These are phyloP conservation scores for Gambusia holbrooki DNA, from an alignment of 2,113 vertebrate genomes.

Conservation along the genomic window DNA sequence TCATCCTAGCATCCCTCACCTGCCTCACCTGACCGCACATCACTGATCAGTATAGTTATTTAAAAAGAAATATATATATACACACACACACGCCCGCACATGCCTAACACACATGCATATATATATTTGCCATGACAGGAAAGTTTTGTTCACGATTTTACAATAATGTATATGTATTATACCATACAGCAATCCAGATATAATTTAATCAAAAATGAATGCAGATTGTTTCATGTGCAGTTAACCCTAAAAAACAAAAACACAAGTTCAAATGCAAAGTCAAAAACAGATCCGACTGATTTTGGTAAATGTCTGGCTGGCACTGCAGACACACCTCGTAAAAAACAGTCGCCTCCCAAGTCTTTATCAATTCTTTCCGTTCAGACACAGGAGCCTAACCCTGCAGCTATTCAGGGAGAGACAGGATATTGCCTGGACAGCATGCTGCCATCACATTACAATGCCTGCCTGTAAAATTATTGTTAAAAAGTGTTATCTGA, in stretches of 20 bases:
- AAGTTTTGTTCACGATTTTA: not conserved
- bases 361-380: not conserved
- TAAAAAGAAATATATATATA: too few species aligned
- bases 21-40: too few species aligned
- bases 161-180: too few species aligned
- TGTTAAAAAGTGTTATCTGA: not conserved
- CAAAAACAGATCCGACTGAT: not conserved
- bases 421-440: not conserved
- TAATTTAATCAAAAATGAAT: not conserved
- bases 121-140: too few species aligned
- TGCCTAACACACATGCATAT: too few species aligned
- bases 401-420: not conserved
- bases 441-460: not conserved
- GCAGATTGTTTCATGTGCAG: not conserved
- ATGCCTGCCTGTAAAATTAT: not conserved
- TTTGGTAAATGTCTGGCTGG: not conserved
- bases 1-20: too few species aligned
- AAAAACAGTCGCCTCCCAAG: not conserved
- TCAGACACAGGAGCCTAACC: not conserved
- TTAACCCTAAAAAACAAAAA: too few species aligned
- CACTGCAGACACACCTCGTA: not conserved
- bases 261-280: not conserved
- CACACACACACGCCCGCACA: too few species aligned
- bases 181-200: not conserved
- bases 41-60: too few species aligned